Percentiles rank a stretch among this genome's conserved stretches.
Evolutionary conservation across 2,113 vertebrate species (phyloP).

Genomic region (Bungarus multicinctus): DNA sequence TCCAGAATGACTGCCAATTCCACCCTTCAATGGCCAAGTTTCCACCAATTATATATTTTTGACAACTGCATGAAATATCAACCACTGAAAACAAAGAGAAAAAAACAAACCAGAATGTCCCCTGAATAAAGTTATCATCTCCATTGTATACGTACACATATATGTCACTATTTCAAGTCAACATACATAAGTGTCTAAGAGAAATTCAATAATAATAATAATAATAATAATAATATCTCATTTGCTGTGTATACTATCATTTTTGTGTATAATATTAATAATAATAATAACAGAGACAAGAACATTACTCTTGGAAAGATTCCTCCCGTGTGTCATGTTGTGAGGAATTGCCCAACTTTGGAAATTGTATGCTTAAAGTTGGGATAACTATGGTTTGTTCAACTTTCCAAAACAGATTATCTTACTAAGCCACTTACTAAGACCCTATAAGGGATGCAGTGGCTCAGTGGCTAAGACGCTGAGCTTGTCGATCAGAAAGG

Average conservation of each 20-base stretch:
- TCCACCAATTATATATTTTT: constrained; percentile 30
- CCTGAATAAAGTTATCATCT: background rate
- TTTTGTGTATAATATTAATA: no score
- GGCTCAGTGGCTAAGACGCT: no score
- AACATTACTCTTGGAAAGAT: background rate
- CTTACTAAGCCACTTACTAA: background rate
- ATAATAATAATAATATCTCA: no score
- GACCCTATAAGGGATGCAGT: no score
- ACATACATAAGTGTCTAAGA: background rate
- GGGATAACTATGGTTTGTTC: background rate
- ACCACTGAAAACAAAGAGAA: background rate
- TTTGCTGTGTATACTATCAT: no score
- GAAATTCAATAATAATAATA: background rate
- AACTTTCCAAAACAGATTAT: background rate
- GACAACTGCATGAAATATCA: background rate
- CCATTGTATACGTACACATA: background rate
- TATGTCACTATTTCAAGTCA: background rate
- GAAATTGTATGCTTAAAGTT: background rate
- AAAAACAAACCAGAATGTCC: background rate
- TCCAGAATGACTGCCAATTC: background rate
- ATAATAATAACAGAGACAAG: background rate
- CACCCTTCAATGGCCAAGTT: background rate
- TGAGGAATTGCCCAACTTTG: background rate
- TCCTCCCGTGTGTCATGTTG: background rate
- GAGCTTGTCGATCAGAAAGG: no score